phyloP scores from a whole-genome alignment of 1,140 invertebrate genomes.

The Chelonus insularis region DNA sequence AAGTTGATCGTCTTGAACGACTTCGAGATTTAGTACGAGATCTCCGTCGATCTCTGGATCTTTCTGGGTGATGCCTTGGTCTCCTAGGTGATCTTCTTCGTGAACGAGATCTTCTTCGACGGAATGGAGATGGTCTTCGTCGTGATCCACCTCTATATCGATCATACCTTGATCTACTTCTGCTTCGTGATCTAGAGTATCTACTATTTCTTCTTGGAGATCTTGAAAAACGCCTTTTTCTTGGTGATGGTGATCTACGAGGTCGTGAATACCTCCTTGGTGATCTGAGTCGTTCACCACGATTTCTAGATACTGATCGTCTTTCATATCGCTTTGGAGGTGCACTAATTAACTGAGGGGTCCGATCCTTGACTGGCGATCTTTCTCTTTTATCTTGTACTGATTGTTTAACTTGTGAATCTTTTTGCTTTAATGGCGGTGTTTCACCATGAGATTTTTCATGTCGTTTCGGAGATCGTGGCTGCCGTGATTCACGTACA shows the following conservation, averaged over 20 bases:
- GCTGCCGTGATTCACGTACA: neutral
- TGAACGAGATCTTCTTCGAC: slow-evolving; percentile 38
- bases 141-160: slow-evolving; percentile 38
- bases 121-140: slow-evolving; percentile 34
- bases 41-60: slow-evolving; percentile 37
- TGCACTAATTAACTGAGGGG: slow-evolving; percentile 31
- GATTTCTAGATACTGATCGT: slow-evolving; percentile 15
- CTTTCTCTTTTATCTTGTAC: slow-evolving; percentile 31
- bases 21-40: slow-evolving; percentile 36
- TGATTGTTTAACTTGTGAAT: slow-evolving; percentile 20
- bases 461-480: neutral
- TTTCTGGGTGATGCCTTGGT: slow-evolving; percentile 35
- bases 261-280: slow-evolving; percentile 46
- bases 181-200: slow-evolving; percentile 46
- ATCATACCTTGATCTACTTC: slow-evolving; percentile 45
- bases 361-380: slow-evolving; percentile 41
- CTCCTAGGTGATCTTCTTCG: slow-evolving; percentile 24
- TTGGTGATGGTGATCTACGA: slow-evolving; percentile 43
- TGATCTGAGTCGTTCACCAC: slow-evolving; percentile 29
- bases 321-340: slow-evolving; percentile 36
- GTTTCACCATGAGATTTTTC: neutral
- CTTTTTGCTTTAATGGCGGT: neutral
- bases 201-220: slow-evolving; percentile 45
- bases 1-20: slow-evolving; percentile 60
- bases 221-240: slow-evolving; percentile 39